These are phyloP conservation scores for Trididemnum miniatum DNA, from an alignment of 23 tunicate species.

Conservation along the genomic window DNA sequence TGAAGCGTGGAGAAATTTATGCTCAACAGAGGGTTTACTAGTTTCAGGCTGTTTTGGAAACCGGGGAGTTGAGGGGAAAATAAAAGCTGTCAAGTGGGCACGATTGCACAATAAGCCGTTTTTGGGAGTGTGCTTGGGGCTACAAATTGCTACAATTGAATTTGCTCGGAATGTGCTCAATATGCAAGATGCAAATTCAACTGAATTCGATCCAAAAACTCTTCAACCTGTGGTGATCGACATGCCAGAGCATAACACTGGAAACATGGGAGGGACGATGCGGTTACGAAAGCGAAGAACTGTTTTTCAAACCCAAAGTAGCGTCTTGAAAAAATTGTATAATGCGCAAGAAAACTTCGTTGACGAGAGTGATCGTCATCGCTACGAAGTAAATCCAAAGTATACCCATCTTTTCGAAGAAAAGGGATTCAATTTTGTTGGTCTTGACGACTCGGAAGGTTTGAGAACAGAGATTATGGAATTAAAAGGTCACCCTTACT, in stretches of 20 bases:
- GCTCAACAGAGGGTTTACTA: conserved; percentile 83
- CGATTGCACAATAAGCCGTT: conserved; percentile 69
- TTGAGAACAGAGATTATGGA: conserved; percentile 94
- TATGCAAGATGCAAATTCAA: conserved; percentile 89
- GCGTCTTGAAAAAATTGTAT: conserved; percentile 52
- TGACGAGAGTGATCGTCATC: conserved; percentile 89
- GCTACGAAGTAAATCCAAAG: conserved; percentile 92
- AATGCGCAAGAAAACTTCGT: conserved; percentile 41
- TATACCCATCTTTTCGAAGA: conserved; percentile 74
- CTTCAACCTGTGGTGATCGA: conserved; percentile 84
- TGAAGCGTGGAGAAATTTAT: conserved; percentile 85
- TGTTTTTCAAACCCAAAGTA: conserved; percentile 61
- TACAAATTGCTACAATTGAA: conserved; percentile 91
- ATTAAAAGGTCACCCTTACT: conserved; percentile 85
- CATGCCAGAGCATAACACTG: conserved; percentile 91
- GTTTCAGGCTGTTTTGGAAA: conserved; percentile 95
- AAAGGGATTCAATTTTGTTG: conserved; percentile 80
- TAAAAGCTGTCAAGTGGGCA: conserved; percentile 88
- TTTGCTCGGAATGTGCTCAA: conserved; percentile 79
- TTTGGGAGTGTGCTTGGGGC: conserved; percentile 88
- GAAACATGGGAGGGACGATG: conserved; percentile 99
- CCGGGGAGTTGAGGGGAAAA: conserved; percentile 89
- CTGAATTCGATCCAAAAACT: conserved; percentile 75
- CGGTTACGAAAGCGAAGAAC: conserved; percentile 84
- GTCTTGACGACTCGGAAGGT: conserved; percentile 87